phyloP scores from a whole-genome alignment of 2,797 vertebrate species.

The Coranthus polyacanthus region DNA sequence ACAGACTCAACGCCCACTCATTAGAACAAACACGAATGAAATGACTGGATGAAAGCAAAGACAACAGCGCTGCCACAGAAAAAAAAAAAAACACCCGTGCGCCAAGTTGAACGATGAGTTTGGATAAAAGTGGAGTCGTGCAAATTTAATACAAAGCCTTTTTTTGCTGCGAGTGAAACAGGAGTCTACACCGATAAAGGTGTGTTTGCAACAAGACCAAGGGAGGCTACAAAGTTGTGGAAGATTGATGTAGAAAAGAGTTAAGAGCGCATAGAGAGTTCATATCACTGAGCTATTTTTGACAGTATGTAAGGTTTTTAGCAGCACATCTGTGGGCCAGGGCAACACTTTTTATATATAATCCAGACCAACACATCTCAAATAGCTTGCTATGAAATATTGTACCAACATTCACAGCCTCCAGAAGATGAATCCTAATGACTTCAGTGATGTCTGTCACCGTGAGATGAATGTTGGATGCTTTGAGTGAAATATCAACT shows the following conservation, averaged over 20 bases:
- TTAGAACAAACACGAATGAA: slow-evolving; percentile 29
- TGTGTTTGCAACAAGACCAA: slow-evolving; percentile 3
- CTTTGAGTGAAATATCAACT: too few species aligned
- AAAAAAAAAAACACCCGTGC: slow-evolving; percentile 10
- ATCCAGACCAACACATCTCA: too few species aligned
- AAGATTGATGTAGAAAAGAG: background rate
- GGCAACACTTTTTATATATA: too few species aligned
- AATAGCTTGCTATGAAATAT: too few species aligned
- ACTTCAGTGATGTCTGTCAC: too few species aligned
- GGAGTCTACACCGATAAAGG: slow-evolving; percentile 9
- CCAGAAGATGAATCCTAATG: too few species aligned
- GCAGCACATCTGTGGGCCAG: too few species aligned
- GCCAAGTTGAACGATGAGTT: slow-evolving; percentile 23
- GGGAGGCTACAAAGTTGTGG: slow-evolving; percentile 24
- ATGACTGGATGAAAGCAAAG: slow-evolving; percentile 7
- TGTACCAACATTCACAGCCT: too few species aligned
- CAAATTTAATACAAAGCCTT: slow-evolving; percentile 23
- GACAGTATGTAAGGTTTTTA: too few species aligned
- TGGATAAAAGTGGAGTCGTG: slow-evolving; percentile 31
- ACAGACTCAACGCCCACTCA: slow-evolving; percentile 37
- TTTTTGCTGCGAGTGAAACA: slow-evolving; percentile 23
- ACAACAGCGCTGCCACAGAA: slow-evolving; percentile 5
- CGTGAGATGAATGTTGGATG: too few species aligned
- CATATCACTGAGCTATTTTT: background rate
- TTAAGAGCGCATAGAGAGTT: background rate